A percentile compares a stretch with the other conserved stretches of the same genome.
Evolutionary conservation across 2,113 vertebrate genomes (phyloP).

Genomic region (Leptocoma aspasia): DNA sequence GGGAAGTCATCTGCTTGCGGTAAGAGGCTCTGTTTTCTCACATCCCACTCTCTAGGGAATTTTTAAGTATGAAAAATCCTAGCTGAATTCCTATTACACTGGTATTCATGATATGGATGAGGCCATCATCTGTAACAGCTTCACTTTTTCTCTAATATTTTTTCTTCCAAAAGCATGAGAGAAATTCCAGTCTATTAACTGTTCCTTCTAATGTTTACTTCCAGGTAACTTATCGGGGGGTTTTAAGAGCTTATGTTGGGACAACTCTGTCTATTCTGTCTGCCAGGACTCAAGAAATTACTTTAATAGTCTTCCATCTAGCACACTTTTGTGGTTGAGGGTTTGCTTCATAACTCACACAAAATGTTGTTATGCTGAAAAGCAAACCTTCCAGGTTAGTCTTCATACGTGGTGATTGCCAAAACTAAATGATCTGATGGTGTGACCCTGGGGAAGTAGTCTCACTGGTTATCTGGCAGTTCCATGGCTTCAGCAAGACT

Average conservation of each 20-base stretch:
- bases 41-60: not conserved
- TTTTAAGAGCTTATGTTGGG: not conserved
- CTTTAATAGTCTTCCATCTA: not conserved
- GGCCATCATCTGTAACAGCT: not conserved
- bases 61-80: not conserved
- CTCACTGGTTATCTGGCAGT: not conserved
- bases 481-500: not conserved
- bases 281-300: not conserved
- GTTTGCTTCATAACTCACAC: not conserved
- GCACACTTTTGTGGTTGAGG: not conserved
- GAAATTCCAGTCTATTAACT: not conserved
- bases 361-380: not conserved
- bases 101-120: not conserved
- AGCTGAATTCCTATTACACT: not conserved
- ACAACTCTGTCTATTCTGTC: not conserved
- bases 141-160: not conserved
- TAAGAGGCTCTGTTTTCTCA: not conserved
- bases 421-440: not conserved
- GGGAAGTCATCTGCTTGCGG: not conserved
- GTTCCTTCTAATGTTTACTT: not conserved
- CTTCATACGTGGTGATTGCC: not conserved
- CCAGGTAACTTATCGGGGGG: accelerated
- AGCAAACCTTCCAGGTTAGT: not conserved
- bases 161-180: not conserved
- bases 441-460: not conserved